Evolutionary conservation across 2,888 invertebrate genomes (phyloP), one percentile per base, ranked within the genome.

Genomic region (Vannuccia rotundouncinata): DNA sequence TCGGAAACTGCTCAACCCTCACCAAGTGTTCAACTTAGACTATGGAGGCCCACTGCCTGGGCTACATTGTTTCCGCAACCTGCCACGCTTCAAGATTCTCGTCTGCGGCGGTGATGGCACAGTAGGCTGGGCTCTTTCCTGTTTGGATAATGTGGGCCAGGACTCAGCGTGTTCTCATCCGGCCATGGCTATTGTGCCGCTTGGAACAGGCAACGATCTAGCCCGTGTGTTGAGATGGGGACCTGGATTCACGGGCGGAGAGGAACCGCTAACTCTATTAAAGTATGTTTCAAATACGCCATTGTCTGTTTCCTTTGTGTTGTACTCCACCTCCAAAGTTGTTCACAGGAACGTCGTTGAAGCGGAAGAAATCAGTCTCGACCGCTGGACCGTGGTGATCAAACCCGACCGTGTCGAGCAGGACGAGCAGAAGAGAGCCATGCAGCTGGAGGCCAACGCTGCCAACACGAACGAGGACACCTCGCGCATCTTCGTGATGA

Each of bases 91-190:
- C 90, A 95, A 95, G 90, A 99, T 99, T 88, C 91, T 99, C 87
- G 99, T 99, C 82, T 99, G 99, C 89, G 99, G 99, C 81, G 99
- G 99, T 17, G 99, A 99, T 89, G 99, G 99, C 82, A 99, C 99
- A 79, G 96, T 99, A 85, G 99, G 99, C 82, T 99, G 99, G 88
- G 98, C 99, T 83, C 91, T 99, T 84, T 98, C 99, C 89, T 99
- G 99, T 90, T 91, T 99, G 86, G 99, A 99, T 90, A 99, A 99
- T 89, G 99, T 99, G 29, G 98, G 99, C 45, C 87, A 99, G 90
- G 99, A 99, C 90, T 97, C 97, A 83, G 95, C 95, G 89, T 99
- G 99, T 89, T 95, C 95, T 84, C 96, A 95, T 84, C 99, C 99
- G 76, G 97, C 99, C 78, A 96, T 98, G 89, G 99, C 97, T 82